Base-by-base conservation (phyloP, 1,140 invertebrate genomes). In the Thaumatotibia leucotreta region DNA sequence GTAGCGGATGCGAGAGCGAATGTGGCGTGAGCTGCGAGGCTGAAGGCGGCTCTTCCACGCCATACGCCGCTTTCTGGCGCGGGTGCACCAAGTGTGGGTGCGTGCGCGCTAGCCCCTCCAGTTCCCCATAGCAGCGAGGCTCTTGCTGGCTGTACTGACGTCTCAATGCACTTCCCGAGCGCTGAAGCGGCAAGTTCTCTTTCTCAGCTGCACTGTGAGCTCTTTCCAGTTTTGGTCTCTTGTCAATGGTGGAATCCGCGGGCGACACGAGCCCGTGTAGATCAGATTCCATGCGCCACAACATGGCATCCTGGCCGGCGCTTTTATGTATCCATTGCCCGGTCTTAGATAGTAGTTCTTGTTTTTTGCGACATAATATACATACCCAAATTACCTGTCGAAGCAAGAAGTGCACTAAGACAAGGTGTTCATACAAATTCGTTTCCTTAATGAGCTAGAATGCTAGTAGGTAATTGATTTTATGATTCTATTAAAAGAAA, bases 341-440 rank as follows among this genome's bases (percentile, higher is more conserved):
- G 24, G 98, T 99, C 92, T 99, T 99, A 68, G 98, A 98, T 66
- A 99, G 92, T 63, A 99, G 94, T 91, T 99, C 98, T 93, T 99
- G 98, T 91, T 99, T 99, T 92, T 99, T 99, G 54, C 98, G 96
- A 86, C 98, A 99, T 67, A 99, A 92, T 75, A 99, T 99, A 91
- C 98, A 99, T 67, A 99, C 97, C 99, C 99, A 99, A 86, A 99
- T 98, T 70, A 98, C 96, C 98, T 99, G 93, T 71, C 85, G 83
- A 31, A 20, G 27, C 17, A 22, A 54, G 52, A 58, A 14, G 52
- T 58, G 4, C 5, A 45, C 17, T 45, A 39, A 39, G n/a, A n/a
- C n/a, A n/a, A n/a, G n/a, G n/a, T n/a, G n/a, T n/a, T n/a, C n/a
- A n/a, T n/a, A n/a, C n/a, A n/a, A n/a, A n/a, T n/a, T n/a, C n/a